A percentile compares a stretch with the other conserved stretches of the same genome.
phyloP scores from a whole-genome alignment of 2,888 invertebrate genomes.

The Lepetodrilus schrolli region DNA sequence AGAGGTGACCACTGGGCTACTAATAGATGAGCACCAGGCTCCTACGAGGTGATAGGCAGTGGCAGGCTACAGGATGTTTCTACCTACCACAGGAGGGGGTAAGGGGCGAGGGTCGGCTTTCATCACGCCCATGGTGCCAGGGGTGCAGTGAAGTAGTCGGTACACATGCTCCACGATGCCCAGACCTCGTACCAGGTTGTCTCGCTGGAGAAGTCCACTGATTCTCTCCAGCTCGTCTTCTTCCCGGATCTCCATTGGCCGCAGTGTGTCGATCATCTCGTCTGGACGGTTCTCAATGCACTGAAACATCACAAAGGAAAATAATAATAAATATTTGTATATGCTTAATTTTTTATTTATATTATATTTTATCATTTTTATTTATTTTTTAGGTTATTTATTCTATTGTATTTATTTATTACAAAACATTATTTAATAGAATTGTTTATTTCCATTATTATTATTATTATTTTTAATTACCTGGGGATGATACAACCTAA shows the following conservation, averaged over 20 bases:
- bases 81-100: constrained; percentile 59
- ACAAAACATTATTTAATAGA: no score
- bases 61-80: not conserved
- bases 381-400: no score
- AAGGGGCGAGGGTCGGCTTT: constrained; percentile 59
- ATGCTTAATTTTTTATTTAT: no score
- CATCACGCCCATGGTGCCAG: constrained; percentile 71
- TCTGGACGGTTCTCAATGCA: constrained; percentile 34
- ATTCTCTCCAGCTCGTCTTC: constrained; percentile 75
- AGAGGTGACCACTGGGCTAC: no score
- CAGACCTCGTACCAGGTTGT: constrained; percentile 74
- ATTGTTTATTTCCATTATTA: no score
- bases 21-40: not conserved
- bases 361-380: no score
- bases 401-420: no score
- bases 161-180: constrained; percentile 75
- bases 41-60: no score
- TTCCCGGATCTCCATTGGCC: constrained; percentile 73
- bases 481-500: no score
- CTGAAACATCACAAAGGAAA: not conserved
- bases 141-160: constrained; percentile 72
- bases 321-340: no score
- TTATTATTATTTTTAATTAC: no score
- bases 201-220: constrained; percentile 73
- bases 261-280: constrained; percentile 68